Conservation (phyloP, 2,888 invertebrate species). For the Isotomurus palustris region DNA sequence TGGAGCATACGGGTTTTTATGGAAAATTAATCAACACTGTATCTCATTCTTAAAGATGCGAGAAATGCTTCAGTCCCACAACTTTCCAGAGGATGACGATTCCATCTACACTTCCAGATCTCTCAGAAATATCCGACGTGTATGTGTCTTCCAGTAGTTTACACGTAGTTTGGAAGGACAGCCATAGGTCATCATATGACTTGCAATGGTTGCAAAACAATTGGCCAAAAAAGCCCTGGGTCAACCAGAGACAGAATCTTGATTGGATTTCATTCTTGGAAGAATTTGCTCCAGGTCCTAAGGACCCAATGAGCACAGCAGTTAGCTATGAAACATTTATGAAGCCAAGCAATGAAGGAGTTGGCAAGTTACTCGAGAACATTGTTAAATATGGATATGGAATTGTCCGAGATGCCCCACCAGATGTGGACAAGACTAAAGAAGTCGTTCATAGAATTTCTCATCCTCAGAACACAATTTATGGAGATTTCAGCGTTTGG, state of each 20-base stretch:
- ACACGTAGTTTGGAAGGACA: constrained; percentile 58
- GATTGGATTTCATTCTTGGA: background rate
- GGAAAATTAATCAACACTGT: background rate
- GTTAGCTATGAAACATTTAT: constrained; percentile 35
- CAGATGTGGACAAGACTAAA: constrained; percentile 56
- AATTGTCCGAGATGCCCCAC: constrained; percentile 52
- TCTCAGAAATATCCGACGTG: constrained; percentile 14
- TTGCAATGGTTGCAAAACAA: constrained; percentile 54
- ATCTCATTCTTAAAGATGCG: constrained; percentile 57
- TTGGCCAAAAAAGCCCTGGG: constrained; percentile 2
- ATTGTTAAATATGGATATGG: constrained; percentile 36
- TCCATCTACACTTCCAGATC: constrained; percentile 55
- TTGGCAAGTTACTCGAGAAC: constrained; percentile 31
- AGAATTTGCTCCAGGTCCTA: background rate
- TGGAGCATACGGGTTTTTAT: background rate
- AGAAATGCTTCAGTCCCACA: constrained; percentile 57
- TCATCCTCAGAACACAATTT: constrained; percentile 64
- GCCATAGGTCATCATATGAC: constrained; percentile 56
- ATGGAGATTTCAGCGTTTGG: constrained; percentile 66
- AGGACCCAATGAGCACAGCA: constrained; percentile 12
- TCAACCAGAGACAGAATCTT: background rate
- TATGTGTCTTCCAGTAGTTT: constrained; percentile 48
- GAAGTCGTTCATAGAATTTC: constrained; percentile 57
- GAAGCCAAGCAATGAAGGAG: constrained; percentile 15
- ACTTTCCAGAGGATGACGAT: constrained; percentile 60